Base-by-base conservation (phyloP, 1,140 invertebrate species). In the Mesaphorura yosii region DNA sequence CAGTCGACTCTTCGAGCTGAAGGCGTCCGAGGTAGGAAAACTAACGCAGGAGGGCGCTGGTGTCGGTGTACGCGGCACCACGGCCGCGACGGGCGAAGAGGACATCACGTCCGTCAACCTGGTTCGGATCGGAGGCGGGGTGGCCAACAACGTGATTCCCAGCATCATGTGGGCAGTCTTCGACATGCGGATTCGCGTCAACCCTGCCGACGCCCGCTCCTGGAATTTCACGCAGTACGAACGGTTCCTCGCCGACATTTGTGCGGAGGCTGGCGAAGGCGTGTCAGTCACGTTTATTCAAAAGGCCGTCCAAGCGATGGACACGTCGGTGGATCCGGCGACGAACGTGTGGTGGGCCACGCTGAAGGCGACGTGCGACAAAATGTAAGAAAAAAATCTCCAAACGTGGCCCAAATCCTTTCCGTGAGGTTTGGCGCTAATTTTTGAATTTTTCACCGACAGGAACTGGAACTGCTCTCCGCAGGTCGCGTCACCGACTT, bases 141-240 rank as follows among this genome's bases (percentile, higher is more conserved):
- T 92, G 1, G 89, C 94, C 69, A 73, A 77, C 23, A 97, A 97
- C 71, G 88, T 96, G 2, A 75, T 96, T 42, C 92, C 92, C 0
- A 77, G 81, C 38, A 75, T 83, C 63, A 65, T 95, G 20, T 73
- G 69, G 0, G 82, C 79, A 1, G 73, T 73, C n/a, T 88, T 93
- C 66, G 90, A 96, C 68, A 72, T 88, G 26, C 76, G 91, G 1
- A 66, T 94, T 3, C 77, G 87, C 0, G 31, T 34, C 10, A 34
- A n/a, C 10, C 73, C 84, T 1, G 75, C 78, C 7, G 31, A 34
- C n/a, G n/a, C n/a, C n/a, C n/a, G n/a, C n/a, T n/a, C n/a, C n/a
- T 73, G 79, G 1, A 73, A 88, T 67, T 75, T 82, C 25, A 67
- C 71, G 0, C 75, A 81, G 55, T 82, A 93, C 64, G 82, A 89